These are phyloP conservation scores for Indicator indicator DNA, from an alignment of 2,113 vertebrate species.

Conservation along the genomic window DNA sequence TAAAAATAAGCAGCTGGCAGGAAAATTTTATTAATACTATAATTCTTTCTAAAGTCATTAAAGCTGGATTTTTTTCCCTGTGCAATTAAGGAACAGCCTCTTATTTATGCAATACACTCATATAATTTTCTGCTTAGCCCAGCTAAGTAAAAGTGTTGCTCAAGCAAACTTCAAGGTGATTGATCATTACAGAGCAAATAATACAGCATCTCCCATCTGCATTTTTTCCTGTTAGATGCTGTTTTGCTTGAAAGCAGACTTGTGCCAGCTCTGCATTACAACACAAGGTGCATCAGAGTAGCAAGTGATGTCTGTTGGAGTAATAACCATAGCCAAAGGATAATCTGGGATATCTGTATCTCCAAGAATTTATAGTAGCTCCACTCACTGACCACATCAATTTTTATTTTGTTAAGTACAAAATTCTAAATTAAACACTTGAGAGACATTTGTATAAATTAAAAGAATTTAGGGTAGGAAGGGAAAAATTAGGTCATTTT, in stretches of 20 bases:
- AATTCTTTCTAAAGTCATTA: conserved; percentile 28
- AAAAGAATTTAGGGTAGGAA: background rate
- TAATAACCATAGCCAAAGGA: background rate
- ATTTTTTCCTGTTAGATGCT: background rate
- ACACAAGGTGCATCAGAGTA: background rate
- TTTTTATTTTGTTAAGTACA: background rate
- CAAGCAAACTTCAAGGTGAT: background rate
- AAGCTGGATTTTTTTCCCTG: background rate
- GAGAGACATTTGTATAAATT: background rate
- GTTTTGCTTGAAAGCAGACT: background rate
- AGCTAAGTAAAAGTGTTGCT: background rate
- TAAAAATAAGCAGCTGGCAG: conserved; percentile 5
- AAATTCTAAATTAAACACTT: background rate
- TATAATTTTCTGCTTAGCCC: conserved; percentile 10
- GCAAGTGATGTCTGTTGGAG: background rate
- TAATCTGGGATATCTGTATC: background rate
- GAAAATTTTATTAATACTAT: conserved; percentile 48
- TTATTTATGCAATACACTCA: background rate
- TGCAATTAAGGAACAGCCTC: conserved; percentile 7
- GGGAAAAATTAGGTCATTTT: background rate
- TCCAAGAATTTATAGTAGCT: background rate
- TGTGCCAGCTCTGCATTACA: background rate
- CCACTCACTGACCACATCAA: background rate
- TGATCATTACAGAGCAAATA: background rate
- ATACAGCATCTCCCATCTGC: background rate